Percentiles rank a stretch among this genome's conserved stretches.
phyloP scores from a whole-genome alignment of 2,888 invertebrate species.

The Apotomis betuletana region DNA sequence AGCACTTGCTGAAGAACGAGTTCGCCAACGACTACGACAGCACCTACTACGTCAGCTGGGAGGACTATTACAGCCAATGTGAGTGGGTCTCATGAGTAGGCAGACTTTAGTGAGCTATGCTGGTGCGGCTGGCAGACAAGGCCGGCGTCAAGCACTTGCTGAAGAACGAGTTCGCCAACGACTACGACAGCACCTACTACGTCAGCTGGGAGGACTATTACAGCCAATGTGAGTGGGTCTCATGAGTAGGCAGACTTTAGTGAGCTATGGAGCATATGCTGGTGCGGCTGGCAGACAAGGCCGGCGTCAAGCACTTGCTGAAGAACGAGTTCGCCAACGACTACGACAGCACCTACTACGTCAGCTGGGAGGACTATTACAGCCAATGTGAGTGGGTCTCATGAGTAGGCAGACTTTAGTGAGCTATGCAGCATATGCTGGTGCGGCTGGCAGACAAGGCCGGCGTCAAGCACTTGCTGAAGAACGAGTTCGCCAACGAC shows the following conservation, averaged over 20 bases:
- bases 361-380: conserved; percentile 91
- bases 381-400: conserved; percentile 86
- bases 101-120: too few species aligned
- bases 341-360: conserved; percentile 66
- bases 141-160: conserved; percentile 71
- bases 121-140: conserved; percentile 56
- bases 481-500: conserved; percentile 76
- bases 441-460: conserved; percentile 59
- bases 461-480: conserved; percentile 71
- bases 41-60: conserved; percentile 86
- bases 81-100: too few species aligned
- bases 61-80: conserved; percentile 90
- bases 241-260: not conserved
- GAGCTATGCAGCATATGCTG: too few species aligned
- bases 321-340: conserved; percentile 77
- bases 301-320: conserved; percentile 70
- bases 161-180: conserved; percentile 75
- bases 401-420: too few species aligned
- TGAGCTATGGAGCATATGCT: too few species aligned
- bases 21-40: conserved; percentile 71
- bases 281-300: conserved; percentile 57
- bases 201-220: conserved; percentile 92
- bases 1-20: conserved; percentile 75
- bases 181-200: conserved; percentile 67
- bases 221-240: conserved; percentile 81